phyloP scores from a whole-genome alignment of 2,888 invertebrate genomes.

The Rotaria socialis region DNA sequence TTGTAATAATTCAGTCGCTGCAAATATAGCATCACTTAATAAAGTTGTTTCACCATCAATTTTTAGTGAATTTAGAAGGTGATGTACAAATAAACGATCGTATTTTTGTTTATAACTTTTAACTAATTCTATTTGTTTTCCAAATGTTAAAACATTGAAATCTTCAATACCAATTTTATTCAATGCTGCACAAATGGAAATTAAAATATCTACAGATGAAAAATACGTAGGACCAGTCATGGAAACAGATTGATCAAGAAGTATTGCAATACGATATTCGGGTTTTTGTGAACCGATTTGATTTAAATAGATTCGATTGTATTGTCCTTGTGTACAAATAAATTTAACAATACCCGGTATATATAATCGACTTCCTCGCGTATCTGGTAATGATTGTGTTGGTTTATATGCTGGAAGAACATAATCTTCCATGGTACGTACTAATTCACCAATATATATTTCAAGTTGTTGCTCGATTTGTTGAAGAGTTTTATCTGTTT shows the following conservation, averaged over 20 bases:
- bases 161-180: slow-evolving; percentile 13
- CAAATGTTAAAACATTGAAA: slow-evolving; percentile 6
- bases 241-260: slow-evolving; percentile 19
- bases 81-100: slow-evolving; percentile 5
- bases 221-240: slow-evolving; percentile 3
- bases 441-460: neutral
- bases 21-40: slow-evolving; percentile 21
- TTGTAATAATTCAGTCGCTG: neutral
- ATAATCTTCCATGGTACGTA: neutral
- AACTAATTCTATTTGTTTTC: neutral
- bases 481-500: neutral
- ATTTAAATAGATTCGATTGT: slow-evolving; percentile 20
- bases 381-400: slow-evolving; percentile 23
- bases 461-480: neutral
- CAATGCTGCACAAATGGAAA: neutral
- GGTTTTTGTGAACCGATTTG: slow-evolving; percentile 7
- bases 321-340: slow-evolving; percentile 27
- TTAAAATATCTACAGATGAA: neutral
- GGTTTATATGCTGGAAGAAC: slow-evolving; percentile 1
- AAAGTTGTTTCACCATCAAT: slow-evolving; percentile 8
- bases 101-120: slow-evolving; percentile 29
- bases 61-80: neutral
- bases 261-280: neutral
- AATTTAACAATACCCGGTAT: neutral
- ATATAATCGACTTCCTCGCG: neutral